Conservation (phyloP, 2,797 vertebrate species). For the Sebastes flavidus region DNA sequence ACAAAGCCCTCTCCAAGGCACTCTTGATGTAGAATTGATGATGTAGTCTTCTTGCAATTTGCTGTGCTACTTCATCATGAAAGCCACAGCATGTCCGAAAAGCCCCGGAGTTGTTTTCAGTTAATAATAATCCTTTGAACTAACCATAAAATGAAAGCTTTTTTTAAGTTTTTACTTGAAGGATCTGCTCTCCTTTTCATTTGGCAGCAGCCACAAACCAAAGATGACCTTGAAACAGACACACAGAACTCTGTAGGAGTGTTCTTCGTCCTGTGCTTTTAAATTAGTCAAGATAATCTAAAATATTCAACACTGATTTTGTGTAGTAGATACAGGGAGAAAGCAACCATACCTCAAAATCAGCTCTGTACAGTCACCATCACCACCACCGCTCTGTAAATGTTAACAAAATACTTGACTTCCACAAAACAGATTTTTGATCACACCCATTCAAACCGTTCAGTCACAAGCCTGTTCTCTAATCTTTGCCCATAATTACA, state of each 20-base stretch:
- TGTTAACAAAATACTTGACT: background rate
- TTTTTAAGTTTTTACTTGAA: constrained; percentile 8
- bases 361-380: background rate
- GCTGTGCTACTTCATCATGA: constrained; percentile 4
- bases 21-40: constrained; percentile 8
- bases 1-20: background rate
- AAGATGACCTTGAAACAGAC: background rate
- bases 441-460: background rate
- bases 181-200: constrained; percentile 12
- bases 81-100: constrained; percentile 10
- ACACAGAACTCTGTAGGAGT: background rate
- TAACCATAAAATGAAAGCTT: constrained; percentile 7
- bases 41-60: background rate
- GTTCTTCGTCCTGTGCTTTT: background rate
- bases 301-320: background rate
- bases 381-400: background rate
- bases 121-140: constrained; percentile 14
- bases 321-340: background rate
- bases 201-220: constrained; percentile 10
- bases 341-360: background rate
- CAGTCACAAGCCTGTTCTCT: constrained; percentile 2
- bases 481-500: constrained; percentile 35
- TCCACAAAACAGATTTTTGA: background rate
- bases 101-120: background rate
- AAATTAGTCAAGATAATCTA: background rate